Conservation (phyloP, 1,140 invertebrate genomes). For the Drosophila ironensis region DNA sequence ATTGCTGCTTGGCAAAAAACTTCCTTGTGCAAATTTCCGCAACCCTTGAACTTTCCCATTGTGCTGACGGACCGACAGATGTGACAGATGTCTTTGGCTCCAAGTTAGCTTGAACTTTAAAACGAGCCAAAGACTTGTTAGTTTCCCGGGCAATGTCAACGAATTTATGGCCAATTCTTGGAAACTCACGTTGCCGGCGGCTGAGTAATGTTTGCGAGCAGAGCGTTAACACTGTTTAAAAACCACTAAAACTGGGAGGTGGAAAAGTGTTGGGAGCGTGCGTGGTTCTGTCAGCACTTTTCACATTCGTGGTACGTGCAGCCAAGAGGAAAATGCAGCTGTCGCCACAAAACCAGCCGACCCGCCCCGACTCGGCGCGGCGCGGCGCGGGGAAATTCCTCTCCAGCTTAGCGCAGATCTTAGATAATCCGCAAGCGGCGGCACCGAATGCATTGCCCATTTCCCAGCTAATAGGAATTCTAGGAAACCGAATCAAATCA, state of each 20-base stretch:
- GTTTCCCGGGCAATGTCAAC: constrained; percentile 33
- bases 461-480: constrained; percentile 53
- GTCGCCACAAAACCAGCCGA: constrained; percentile 22
- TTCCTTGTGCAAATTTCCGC: neutral
- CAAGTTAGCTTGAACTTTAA: constrained; percentile 5
- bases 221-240: constrained; percentile 42
- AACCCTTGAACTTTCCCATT: neutral
- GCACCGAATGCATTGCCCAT: constrained; percentile 29
- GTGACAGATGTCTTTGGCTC: neutral
- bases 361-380: too few species aligned
- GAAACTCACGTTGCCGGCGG: constrained; percentile 28
- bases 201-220: constrained; percentile 39
- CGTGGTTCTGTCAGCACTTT: constrained; percentile 34
- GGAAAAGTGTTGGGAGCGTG: neutral
- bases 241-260: constrained; percentile 26
- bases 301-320: constrained; percentile 38
- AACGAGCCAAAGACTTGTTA: constrained; percentile 5
- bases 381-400: constrained; percentile 23
- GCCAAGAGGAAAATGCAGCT: constrained; percentile 36
- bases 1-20: neutral
- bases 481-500: constrained; percentile 49
- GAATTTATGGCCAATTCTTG: constrained; percentile 38
- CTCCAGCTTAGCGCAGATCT: constrained; percentile 49
- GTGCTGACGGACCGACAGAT: neutral
- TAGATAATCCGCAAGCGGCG: constrained; percentile 47